Evolutionary conservation across 2,888 invertebrate species (phyloP).

Genomic region (Eurytoma californica): DNA sequence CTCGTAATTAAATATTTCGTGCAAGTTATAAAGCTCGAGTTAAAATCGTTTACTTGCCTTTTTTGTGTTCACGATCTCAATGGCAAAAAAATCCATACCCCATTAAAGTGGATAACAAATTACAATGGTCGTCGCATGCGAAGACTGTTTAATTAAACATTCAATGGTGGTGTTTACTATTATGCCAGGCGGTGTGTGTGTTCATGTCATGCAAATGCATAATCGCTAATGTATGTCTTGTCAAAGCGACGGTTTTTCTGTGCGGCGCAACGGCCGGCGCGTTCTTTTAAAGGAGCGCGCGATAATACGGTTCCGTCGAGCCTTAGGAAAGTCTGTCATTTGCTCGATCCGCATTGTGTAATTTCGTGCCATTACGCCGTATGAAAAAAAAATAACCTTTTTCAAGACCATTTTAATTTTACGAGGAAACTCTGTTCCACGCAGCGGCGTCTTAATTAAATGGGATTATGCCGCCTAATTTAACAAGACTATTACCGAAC

Average conservation of each 20-base stretch:
- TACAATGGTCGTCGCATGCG: no score
- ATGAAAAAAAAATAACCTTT: constrained; percentile 17
- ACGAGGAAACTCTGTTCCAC: background rate
- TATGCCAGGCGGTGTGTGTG: background rate
- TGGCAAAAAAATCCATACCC: no score
- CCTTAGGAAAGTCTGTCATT: constrained; percentile 40
- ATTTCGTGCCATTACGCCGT: constrained; percentile 34
- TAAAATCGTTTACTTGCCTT: no score
- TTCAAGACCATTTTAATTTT: constrained; percentile 22
- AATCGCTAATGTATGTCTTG: background rate
- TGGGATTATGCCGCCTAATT: constrained; percentile 2
- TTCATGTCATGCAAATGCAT: background rate
- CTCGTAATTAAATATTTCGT: background rate
- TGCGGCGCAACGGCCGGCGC: background rate
- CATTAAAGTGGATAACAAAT: no score
- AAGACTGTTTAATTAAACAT: no score
- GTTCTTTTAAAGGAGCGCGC: constrained; percentile 35
- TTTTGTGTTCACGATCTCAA: no score
- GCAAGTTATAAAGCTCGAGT: background rate
- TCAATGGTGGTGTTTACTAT: background rate
- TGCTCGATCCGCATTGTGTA: constrained; percentile 44
- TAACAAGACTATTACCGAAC: constrained; percentile 10
- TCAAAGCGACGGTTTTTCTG: constrained; percentile 20
- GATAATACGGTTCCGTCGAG: constrained; percentile 31
- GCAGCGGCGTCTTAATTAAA: constrained; percentile 20